phyloP scores from a whole-genome alignment of 1,140 invertebrate species.

The Idris sp. region DNA sequence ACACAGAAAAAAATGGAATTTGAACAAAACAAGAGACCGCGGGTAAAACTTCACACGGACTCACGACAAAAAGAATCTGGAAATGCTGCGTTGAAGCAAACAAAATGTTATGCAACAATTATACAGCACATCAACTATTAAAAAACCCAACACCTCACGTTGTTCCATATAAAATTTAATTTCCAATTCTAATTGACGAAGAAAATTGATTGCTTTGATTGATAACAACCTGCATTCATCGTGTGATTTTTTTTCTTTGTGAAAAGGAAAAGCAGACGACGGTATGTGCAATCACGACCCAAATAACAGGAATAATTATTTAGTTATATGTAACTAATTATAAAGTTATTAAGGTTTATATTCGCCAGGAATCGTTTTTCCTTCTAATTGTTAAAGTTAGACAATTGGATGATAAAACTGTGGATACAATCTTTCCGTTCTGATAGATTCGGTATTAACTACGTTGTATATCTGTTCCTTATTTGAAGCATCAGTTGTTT shows the following conservation, averaged over 20 bases:
- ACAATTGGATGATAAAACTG: slow-evolving; percentile 51
- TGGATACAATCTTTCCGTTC: slow-evolving; percentile 68
- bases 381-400: slow-evolving; percentile 36
- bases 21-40: slow-evolving; percentile 46
- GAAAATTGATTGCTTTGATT: neutral
- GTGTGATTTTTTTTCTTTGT: too few relatives aligned
- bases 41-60: slow-evolving; percentile 34
- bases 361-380: slow-evolving; percentile 33
- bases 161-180: slow-evolving; percentile 43
- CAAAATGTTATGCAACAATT: slow-evolving; percentile 39
- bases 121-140: slow-evolving; percentile 14
- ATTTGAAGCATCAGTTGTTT: slow-evolving; percentile 51
- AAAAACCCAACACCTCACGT: slow-evolving; percentile 8
- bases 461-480: slow-evolving; percentile 41
- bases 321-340: slow-evolving; percentile 24
- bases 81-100: too few relatives aligned
- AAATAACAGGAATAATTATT: slow-evolving; percentile 2
- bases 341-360: slow-evolving; percentile 38
- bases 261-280: slow-evolving; percentile 1
- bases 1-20: slow-evolving; percentile 66
- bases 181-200: slow-evolving; percentile 9
- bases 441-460: slow-evolving; percentile 67
- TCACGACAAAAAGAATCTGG: slow-evolving; percentile 50
- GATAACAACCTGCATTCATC: neutral
- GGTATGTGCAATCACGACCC: neutral